A percentile compares a stretch with the other conserved stretches of the same genome.
phyloP scores from a whole-genome alignment of 2,797 vertebrate species.

The Brachyalestes nurse region DNA sequence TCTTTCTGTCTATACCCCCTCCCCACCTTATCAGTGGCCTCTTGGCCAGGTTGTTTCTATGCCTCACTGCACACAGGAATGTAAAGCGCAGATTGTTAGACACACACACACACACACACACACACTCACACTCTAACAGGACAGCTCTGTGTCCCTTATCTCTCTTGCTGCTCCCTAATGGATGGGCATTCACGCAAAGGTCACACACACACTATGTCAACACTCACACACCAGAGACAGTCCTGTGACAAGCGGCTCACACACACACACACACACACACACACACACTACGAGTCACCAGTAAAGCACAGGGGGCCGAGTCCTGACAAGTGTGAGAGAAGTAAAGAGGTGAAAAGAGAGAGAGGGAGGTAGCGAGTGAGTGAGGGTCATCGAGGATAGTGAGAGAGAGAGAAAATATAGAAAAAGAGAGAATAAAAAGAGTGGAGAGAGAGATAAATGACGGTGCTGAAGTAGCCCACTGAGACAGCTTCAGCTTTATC shows the following conservation, averaged over 20 bases:
- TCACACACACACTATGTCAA: conserved; percentile 66
- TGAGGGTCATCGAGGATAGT: not conserved
- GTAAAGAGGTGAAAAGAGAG: not conserved
- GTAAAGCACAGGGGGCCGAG: conserved; percentile 40
- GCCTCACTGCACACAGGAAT: conserved; percentile 79
- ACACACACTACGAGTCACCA: conserved; percentile 30
- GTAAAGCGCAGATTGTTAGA: conserved; percentile 64
- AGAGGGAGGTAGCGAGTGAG: not conserved
- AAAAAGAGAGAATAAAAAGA: not conserved
- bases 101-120: conserved; percentile 62
- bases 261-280: conserved; percentile 44
- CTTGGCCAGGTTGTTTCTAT: conserved; percentile 54
- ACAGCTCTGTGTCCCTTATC: conserved; percentile 58
- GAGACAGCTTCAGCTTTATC: conserved; percentile 2
- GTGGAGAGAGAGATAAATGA: conserved; percentile 16
- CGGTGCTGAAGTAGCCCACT: conserved; percentile 17
- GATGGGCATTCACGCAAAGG: conserved; percentile 75
- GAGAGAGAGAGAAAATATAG: not conserved
- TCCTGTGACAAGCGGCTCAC: conserved; percentile 47
- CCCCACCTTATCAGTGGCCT: conserved; percentile 64
- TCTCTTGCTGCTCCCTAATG: conserved; percentile 66
- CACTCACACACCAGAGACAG: conserved; percentile 50
- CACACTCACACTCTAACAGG: conserved; percentile 57
- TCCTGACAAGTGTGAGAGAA: conserved; percentile 32
- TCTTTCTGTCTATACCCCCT: conserved; percentile 45